phyloP scores from a whole-genome alignment of 2,797 vertebrate genomes.

The Hippoglossus hippoglossus region DNA sequence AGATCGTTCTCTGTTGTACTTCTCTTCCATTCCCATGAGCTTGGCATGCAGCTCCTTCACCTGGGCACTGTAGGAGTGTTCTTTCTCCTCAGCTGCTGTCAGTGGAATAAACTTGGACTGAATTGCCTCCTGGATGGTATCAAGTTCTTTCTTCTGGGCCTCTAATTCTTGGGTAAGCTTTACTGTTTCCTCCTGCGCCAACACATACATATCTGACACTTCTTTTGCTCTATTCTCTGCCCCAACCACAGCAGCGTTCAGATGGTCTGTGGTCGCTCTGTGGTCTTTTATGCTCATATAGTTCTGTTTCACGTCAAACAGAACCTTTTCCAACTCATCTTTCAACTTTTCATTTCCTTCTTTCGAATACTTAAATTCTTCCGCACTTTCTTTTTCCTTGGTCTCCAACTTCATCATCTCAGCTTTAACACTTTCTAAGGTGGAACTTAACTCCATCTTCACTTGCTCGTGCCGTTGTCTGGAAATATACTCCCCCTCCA shows the following conservation, averaged over 20 bases:
- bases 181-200: constrained; percentile 83
- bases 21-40: constrained; percentile 81
- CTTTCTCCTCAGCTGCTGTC: constrained; percentile 85
- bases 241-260: constrained; percentile 74
- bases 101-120: constrained; percentile 89
- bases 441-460: constrained; percentile 78
- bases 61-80: constrained; percentile 80
- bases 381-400: constrained; percentile 76
- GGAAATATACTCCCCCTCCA: constrained; percentile 86
- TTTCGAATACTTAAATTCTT: constrained; percentile 83
- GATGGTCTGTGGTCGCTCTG: constrained; percentile 61
- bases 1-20: constrained; percentile 73
- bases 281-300: constrained; percentile 86
- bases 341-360: constrained; percentile 87
- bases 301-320: constrained; percentile 78
- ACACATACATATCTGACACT: constrained; percentile 58
- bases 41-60: constrained; percentile 83
- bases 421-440: constrained; percentile 83
- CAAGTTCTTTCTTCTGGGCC: constrained; percentile 92
- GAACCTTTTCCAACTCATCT: constrained; percentile 81
- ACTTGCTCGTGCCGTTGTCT: constrained; percentile 84
- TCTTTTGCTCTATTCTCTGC: constrained; percentile 75
- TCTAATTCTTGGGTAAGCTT: constrained; percentile 89
- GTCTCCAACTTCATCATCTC: constrained; percentile 84
- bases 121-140: constrained; percentile 94